Evolutionary conservation across 2,797 vertebrate genomes (phyloP), one percentile per base, ranked within the genome.

Genomic region (Scleropages formosus): DNA sequence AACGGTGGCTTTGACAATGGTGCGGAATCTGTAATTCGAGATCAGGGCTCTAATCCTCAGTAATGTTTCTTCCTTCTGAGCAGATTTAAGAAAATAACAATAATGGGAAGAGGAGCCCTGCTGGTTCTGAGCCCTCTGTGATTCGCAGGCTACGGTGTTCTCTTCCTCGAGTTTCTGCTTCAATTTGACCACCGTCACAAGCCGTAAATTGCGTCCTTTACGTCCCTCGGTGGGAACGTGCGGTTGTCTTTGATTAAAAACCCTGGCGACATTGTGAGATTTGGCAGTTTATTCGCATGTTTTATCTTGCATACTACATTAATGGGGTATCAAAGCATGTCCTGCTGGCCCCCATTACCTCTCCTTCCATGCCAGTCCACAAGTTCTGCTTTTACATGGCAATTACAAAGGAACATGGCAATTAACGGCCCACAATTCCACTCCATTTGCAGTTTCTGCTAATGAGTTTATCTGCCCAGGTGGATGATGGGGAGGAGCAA

Each of bases 1-100:
- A 18, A 44, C 22, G 44, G 20, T 65, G 67, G 26, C 22, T 64
- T 47, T 76, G 46, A 71, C 68, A 46, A 62, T 15, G 61, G 20
- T 72, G 49, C 60, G 15, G 61, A 53, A 12, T 63, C 47, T 72
- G 66, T 70, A 69, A 69, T 49, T 70, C 27, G 22, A 70, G 59
- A 71, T 72, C 47, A 77, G 68, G 49, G 77, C 26, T 20, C n/a
- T 77, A 72, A 77, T 77, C 75, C 75, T 60, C 49, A 16, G 66
- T 62, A 15, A n/a, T 69, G 66, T 69, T 51, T 70, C 16, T 59
- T 49, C 47, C 26, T 3, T 72, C 67, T 72, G 31, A 61, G 18
- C 75, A 53, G 65, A 69, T 46, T 11, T 26, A 60, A 49, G 27
- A 69, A 74, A 67, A 51, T 9, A 49, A 56, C 31, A 65, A 69